These are phyloP conservation scores for Campylomormyrus numenius DNA, from an alignment of 2,113 vertebrate species.

Conservation along the genomic window DNA sequence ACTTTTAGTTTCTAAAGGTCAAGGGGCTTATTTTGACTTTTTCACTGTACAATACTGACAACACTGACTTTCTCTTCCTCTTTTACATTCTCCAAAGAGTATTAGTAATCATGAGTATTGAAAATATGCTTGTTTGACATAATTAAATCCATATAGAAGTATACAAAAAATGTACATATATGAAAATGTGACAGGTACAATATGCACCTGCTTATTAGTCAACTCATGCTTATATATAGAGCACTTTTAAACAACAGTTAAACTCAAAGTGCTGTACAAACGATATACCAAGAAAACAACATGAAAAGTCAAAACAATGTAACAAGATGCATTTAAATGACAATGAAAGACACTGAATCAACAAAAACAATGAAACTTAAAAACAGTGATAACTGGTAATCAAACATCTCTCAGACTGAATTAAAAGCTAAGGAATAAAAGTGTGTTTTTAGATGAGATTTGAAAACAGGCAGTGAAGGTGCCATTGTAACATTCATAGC, in stretches of 20 bases:
- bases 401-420: background rate
- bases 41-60: background rate
- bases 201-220: background rate
- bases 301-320: background rate
- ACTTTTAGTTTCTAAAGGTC: background rate
- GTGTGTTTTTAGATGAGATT: no score
- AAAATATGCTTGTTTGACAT: background rate
- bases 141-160: background rate
- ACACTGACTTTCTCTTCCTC: background rate
- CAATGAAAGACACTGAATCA: background rate
- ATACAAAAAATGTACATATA: background rate
- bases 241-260: no score
- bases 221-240: background rate
- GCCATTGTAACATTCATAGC: no score
- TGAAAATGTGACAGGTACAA: background rate
- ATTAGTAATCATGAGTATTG: background rate
- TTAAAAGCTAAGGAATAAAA: background rate
- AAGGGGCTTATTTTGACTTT: background rate
- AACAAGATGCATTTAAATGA: background rate
- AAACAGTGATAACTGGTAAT: no score
- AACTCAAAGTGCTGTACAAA: no score
- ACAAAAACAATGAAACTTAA: no score
- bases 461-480: no score
- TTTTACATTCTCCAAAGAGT: background rate
- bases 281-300: background rate